Evolutionary conservation across 2,888 invertebrate species (phyloP), one percentile per base, ranked within the genome.

Genomic region (Eudemis profundana): DNA sequence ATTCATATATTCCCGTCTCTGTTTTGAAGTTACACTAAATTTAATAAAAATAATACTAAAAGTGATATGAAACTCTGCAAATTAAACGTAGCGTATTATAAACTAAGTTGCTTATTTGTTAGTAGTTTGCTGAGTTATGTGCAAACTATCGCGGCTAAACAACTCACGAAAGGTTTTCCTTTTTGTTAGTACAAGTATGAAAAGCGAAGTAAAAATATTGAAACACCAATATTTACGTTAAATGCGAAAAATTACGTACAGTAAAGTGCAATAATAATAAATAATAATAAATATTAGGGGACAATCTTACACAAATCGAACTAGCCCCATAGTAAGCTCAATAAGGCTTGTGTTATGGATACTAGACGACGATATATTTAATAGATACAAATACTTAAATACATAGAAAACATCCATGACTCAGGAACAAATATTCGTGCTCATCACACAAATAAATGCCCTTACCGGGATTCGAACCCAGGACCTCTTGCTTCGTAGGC

Each of bases 101-200:
- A 12, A 23, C 27, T 17, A 56, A 29, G 42, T 29, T 42, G 29
- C 29, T 42, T 29, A 56, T 42, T 56, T 17, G 40, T 27, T 42
- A 5, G 17, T 27, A 27, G 42, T 56, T 56, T 42, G 40, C 40
- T 12, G 15, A 54, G 27, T 17, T 42, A 42, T 29, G 54, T 17
- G 54, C 42, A 7, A 42, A 42, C n/a, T 54, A 54, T 42, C 5
- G 53, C 23, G 42, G 42, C 12, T 54, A 54, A 54, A 54, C 40
- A 23, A 50, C 50, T 33, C 14, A 21, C 23, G 4, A 14, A 40
- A 54, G 27, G 40, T 54, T 19, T 40, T 21, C 21, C 21, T 38
- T 53, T 40, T 40, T 12, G 50, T 33, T 50, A 14, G 3, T 40
- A 54, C 23, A 8, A 40, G 40, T 14, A 23, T 40, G 15, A 4